Percentiles rank a stretch among this genome's conserved stretches.
Conservation (phyloP, 2,888 invertebrate species). For the Gasteruption jaculator region DNA sequence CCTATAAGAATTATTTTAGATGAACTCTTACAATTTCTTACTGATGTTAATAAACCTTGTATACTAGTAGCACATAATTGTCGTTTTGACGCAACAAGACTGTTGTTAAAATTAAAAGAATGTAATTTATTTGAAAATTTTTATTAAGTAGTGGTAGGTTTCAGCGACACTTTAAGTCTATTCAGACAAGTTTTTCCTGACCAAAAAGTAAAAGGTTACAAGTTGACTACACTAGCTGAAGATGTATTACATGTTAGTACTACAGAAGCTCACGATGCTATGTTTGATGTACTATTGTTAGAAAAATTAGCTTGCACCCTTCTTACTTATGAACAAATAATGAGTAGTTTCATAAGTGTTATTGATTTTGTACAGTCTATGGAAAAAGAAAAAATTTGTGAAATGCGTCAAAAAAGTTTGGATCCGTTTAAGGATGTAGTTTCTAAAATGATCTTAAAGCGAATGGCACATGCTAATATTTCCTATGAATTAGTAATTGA, state of each 20-base stretch:
- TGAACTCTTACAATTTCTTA: slow-evolving; percentile 1
- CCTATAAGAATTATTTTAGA: background rate
- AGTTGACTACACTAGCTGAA: slow-evolving; percentile 10
- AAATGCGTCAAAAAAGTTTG: no score
- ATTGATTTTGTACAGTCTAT: no score
- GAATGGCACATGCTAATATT: slow-evolving; percentile 2
- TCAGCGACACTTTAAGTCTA: slow-evolving; percentile 15
- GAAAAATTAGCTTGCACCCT: slow-evolving; percentile 12
- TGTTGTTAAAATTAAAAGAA: background rate
- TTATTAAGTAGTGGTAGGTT: slow-evolving; percentile 10
- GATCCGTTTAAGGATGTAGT: no score
- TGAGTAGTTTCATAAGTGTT: background rate
- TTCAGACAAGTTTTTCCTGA: slow-evolving; percentile 15
- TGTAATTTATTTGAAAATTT: background rate
- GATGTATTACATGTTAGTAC: slow-evolving; percentile 1
- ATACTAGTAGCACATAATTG: slow-evolving; percentile 18
- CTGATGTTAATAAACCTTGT: slow-evolving; percentile 5
- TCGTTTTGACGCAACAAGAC: slow-evolving; percentile 11
- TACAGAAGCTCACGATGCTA: slow-evolving; percentile 13
- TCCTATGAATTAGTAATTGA: background rate
- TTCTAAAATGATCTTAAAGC: no score
- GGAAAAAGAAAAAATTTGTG: no score
- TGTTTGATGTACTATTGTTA: slow-evolving; percentile 8
- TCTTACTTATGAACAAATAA: slow-evolving; percentile 2
- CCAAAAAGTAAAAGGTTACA: slow-evolving; percentile 7